Percentiles rank a stretch among this genome's conserved stretches.
These are phyloP conservation scores for Notamacropus eugenii DNA, from an alignment of 2,797 vertebrate species.

Conservation along the genomic window DNA sequence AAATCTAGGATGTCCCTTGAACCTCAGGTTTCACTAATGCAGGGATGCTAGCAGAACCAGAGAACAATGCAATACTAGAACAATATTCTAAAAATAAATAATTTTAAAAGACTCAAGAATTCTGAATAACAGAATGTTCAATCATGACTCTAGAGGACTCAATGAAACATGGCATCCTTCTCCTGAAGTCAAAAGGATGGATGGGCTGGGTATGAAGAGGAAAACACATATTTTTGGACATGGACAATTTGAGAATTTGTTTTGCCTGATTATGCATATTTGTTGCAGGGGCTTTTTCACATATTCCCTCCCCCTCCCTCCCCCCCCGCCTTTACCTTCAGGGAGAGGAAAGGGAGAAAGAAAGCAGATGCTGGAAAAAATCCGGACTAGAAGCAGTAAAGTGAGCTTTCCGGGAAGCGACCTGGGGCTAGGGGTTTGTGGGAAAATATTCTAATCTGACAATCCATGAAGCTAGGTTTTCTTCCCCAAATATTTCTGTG, in stretches of 20 bases:
- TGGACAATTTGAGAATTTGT: background rate
- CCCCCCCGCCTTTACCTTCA: background rate
- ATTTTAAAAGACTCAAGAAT: background rate
- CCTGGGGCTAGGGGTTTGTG: background rate
- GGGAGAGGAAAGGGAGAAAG: background rate
- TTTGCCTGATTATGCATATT: background rate
- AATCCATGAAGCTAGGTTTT: background rate
- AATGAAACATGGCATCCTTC: background rate
- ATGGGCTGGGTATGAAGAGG: background rate
- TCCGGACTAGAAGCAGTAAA: background rate
- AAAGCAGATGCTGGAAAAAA: background rate
- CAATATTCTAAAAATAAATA: background rate
- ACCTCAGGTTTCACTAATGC: background rate
- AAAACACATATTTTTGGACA: background rate
- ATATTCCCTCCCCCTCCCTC: too few relatives aligned
- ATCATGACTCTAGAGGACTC: background rate
- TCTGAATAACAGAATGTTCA: background rate
- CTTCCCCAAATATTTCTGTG: conserved; percentile 33
- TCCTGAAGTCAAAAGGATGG: background rate
- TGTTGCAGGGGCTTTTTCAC: background rate
- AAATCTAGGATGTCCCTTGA: background rate
- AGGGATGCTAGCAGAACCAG: background rate
- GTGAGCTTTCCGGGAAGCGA: background rate
- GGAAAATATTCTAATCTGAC: conserved; percentile 7
- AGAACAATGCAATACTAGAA: background rate